These are phyloP conservation scores for Drosophila atripex DNA, from an alignment of 2,888 invertebrate genomes.

Conservation along the genomic window DNA sequence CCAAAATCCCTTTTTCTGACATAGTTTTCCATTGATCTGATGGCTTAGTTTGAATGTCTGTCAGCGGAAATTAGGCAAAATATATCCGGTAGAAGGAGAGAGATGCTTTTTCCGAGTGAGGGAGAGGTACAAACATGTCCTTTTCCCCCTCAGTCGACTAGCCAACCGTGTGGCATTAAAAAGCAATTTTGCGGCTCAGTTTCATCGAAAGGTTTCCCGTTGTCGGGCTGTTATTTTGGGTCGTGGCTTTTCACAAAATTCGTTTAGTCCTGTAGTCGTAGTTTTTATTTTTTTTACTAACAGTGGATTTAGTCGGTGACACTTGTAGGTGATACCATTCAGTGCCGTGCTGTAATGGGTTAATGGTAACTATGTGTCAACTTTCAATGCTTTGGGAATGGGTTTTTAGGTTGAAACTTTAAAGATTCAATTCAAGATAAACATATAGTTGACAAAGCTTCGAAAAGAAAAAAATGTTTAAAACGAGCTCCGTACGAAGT, in stretches of 20 bases:
- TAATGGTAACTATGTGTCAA: slow-evolving; percentile 33
- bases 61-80: slow-evolving; percentile 50
- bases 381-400: background rate
- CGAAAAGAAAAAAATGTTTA: too few species aligned
- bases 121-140: slow-evolving; percentile 4
- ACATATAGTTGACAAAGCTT: too few species aligned
- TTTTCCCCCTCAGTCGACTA: background rate
- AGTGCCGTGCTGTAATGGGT: slow-evolving; percentile 22
- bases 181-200: slow-evolving; percentile 68
- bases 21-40: slow-evolving; percentile 40
- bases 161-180: slow-evolving; percentile 54
- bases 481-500: too few species aligned
- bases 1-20: slow-evolving; percentile 52
- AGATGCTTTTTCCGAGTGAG: background rate
- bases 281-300: slow-evolving; percentile 20
- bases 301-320: slow-evolving; percentile 11
- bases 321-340: slow-evolving; percentile 28
- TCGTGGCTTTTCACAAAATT: slow-evolving; percentile 14
- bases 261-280: slow-evolving; percentile 11
- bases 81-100: background rate
- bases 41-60: slow-evolving; percentile 56
- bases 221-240: slow-evolving; percentile 44
- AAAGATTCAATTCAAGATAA: too few species aligned
- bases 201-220: slow-evolving; percentile 54
- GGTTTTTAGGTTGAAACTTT: too few species aligned